Base-by-base conservation (phyloP, 2,888 invertebrate species). In the Oligia latruncula region DNA sequence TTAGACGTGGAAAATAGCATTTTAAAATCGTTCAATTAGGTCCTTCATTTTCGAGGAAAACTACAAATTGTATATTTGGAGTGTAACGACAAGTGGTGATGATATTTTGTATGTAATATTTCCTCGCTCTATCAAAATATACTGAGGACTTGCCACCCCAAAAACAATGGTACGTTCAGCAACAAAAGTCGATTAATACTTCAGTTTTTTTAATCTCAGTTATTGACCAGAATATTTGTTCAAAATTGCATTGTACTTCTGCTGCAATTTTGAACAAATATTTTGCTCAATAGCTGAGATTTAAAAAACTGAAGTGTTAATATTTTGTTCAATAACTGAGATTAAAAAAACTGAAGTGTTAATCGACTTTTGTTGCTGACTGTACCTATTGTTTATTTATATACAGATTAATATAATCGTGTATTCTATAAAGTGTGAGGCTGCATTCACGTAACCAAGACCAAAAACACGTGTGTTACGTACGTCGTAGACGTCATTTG, bases 401-500 rank as follows among this genome's bases (percentile, higher is more conserved):
- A 49, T 46, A 23, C 17, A n/a, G 40, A 8, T 74, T n/a, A 43
- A 52, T 68, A 23, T 46, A 23, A 73, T 70, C 40, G 29, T 29
- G 9, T 43, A 43, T 29, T 74, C 23, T 58, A 1, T 11, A n/a
- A n/a, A 52, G n/a, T n/a, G 20, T 20, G 17, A 5, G 46, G 46
- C 46, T n/a, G n/a, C 67, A 74, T 40, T 49, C 11, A 66, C 74
- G 49, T 49, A 20, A 49, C 2, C 40, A 74, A 74, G 6, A 64
- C 29, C 43, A 29, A 15, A 43, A 29, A 46, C 43, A 29, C 20
- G 29, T 60, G 40, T n/a, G 17, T 11, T 20, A 35, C 11, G 35
- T 65, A 23, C 23, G 29, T 29, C 29, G 29, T 23, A 40, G 66
- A 8, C 40, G n/a, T 43, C 3, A 66, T 40, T 66, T 6, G 23